Evolutionary conservation across 2,113 vertebrate species (phyloP).

Genomic region (Pseudopodoces humilis): DNA sequence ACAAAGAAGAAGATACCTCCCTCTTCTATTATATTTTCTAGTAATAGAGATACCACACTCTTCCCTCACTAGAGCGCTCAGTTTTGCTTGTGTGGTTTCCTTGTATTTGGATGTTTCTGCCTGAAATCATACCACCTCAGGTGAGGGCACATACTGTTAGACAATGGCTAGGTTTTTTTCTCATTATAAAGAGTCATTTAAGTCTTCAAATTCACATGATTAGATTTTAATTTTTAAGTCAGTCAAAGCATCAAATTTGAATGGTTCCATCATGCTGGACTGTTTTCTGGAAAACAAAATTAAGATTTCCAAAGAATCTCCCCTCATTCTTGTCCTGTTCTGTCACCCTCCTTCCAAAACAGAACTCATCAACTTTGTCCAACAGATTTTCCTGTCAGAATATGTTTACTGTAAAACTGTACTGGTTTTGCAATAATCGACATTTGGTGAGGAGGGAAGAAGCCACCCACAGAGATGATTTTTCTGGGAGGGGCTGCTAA

Average conservation of each 20-base stretch:
- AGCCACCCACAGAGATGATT: no score
- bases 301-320: not conserved
- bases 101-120: not conserved
- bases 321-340: not conserved
- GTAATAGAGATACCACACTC: not conserved
- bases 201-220: not conserved
- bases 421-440: no score
- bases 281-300: not conserved
- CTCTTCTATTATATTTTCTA: not conserved
- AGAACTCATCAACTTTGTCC: not conserved
- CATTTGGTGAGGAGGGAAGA: no score
- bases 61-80: not conserved
- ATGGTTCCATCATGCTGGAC: not conserved
- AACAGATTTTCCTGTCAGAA: not conserved
- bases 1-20: not conserved
- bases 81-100: not conserved
- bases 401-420: not conserved
- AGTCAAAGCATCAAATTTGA: not conserved
- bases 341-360: not conserved
- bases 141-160: not conserved
- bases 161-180: not conserved
- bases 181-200: not conserved
- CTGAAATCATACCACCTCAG: not conserved
- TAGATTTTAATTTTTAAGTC: not conserved
- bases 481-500: no score